Base-by-base conservation (phyloP, 2,113 vertebrate species). In the Fregetta grallaria region DNA sequence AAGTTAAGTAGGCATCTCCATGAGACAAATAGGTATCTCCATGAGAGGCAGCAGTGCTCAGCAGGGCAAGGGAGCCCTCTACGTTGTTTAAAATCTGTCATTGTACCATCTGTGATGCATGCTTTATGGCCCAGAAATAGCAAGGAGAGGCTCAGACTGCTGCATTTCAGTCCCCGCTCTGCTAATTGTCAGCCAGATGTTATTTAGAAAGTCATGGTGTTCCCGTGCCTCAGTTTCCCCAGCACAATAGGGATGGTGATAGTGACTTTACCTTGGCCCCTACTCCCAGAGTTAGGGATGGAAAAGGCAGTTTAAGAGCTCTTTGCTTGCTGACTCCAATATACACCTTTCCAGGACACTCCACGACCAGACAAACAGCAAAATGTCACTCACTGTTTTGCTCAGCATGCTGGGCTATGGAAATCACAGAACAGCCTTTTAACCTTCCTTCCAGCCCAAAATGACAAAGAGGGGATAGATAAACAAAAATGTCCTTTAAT, bases 341-440 rank as follows among this genome's bases (percentile, higher is more conserved):
- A 7, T 1, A 10, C 6, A 14, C 14, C 32, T 38, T 55, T 79
- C 18, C 59, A 71, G 53, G 58, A 53, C 13, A 20, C 25, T 47
- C 50, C 47, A 22, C 0, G 6, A 27, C 12, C 22, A 45, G 49
- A 23, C 22, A 45, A 38, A 27, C 11, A 74, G 50, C 45, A 62
- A 50, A 62, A 56, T 2, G 8, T 15, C 4, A 0, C 30, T 59
- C 67, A 6, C 32, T 0, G 0, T 52, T 80, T 56, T 5, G 3
- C 4, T 44, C 61, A 45, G 19, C 6, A 2, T 22, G 40, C 58
- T 23, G 63, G 58, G 25, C 32, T 62, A 14, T 47, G 68, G 23
- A 56, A 53, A 65, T 26, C 32, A 12, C 40, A 12, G 17, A 79
- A 32, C 9, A 34, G 45, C 36, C 22, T 47, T 76, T 83, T 67